phyloP scores from a whole-genome alignment of 2,113 vertebrate species.

The Varanus salvator region DNA sequence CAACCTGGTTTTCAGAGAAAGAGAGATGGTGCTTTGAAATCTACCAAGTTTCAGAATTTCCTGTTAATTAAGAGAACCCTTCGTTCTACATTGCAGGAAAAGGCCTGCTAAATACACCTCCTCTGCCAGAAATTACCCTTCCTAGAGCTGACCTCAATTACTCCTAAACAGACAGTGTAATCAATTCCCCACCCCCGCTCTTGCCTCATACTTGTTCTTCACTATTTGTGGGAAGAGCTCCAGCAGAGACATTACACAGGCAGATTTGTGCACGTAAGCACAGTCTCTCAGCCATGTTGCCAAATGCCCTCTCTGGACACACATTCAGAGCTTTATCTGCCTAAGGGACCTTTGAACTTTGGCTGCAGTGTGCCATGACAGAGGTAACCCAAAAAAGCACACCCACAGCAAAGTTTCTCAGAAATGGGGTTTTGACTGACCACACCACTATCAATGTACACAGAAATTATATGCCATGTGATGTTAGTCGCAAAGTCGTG shows the following conservation, averaged over 20 bases:
- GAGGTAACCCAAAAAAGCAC: no score
- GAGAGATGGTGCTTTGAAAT: fast-evolving
- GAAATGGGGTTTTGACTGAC: no score
- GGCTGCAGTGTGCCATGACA: no score
- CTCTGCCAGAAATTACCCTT: not conserved
- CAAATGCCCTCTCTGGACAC: not conserved
- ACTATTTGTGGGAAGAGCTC: not conserved
- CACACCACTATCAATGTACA: no score
- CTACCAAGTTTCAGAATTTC: not conserved
- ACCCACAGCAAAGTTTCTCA: no score
- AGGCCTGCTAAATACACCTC: not conserved
- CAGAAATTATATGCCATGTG: no score
- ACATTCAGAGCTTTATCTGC: no score
- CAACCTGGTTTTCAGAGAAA: constrained; percentile 22
- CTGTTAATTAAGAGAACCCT: not conserved
- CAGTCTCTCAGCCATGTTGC: not conserved
- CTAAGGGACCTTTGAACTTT: no score
- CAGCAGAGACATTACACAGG: not conserved
- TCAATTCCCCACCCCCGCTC: not conserved
- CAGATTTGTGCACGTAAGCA: not conserved
- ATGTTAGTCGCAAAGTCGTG: no score
- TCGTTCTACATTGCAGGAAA: not conserved
- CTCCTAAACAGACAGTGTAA: not conserved
- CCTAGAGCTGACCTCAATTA: not conserved
- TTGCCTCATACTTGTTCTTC: not conserved